These are phyloP conservation scores for Gorilla gorilla DNA, from an alignment of 2,113 vertebrate species.

Conservation along the genomic window DNA sequence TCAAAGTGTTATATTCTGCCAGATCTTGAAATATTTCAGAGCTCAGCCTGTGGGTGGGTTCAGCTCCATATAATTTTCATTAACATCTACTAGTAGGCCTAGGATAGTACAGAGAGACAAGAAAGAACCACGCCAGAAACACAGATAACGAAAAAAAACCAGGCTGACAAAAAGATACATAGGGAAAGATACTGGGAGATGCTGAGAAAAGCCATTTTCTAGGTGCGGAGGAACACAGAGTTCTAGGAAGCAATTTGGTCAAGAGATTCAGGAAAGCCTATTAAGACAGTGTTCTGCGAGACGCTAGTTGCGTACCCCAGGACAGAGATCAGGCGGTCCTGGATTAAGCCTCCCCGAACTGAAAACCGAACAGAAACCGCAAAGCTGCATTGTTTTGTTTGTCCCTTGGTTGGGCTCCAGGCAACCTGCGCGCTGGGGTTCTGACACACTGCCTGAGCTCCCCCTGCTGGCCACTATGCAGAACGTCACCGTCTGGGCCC, in stretches of 20 bases:
- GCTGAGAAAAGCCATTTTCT: neutral
- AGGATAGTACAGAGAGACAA: neutral
- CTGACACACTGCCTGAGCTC: slow-evolving; percentile 66
- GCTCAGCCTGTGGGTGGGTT: neutral
- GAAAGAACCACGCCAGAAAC: neutral
- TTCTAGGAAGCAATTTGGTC: neutral
- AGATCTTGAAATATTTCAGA: neutral
- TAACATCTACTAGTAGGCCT: neutral
- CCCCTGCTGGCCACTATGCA: slow-evolving; percentile 58
- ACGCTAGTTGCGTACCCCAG: neutral
- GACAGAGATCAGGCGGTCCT: neutral
- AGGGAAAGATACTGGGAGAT: neutral
- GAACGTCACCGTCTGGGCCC: neutral
- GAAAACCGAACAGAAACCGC: neutral
- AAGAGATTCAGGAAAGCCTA: neutral
- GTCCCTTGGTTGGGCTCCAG: neutral
- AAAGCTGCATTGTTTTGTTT: slow-evolving; percentile 51
- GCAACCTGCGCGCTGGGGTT: neutral
- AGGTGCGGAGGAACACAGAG: neutral
- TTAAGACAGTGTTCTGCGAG: neutral
- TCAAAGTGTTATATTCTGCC: neutral
- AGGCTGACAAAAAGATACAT: neutral
- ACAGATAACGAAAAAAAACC: neutral
- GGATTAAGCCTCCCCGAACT: neutral
- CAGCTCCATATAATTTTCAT: neutral